Percentiles rank a stretch among this genome's conserved stretches.
Conservation (phyloP, 2,113 vertebrate species). For the Phrynocephalus versicolor region DNA sequence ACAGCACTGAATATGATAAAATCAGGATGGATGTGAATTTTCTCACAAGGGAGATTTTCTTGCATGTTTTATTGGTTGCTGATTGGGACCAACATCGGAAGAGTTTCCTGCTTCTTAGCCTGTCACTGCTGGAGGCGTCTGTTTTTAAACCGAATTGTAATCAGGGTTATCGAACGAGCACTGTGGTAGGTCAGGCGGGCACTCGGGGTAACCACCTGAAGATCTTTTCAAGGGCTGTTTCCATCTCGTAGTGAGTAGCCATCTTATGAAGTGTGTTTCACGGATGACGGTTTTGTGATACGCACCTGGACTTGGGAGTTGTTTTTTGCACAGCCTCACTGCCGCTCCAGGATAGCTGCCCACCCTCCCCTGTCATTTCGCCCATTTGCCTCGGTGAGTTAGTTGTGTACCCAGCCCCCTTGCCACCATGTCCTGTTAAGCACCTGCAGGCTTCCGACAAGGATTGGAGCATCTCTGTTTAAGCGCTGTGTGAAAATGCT, state of each 20-base stretch:
- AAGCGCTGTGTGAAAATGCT: neutral
- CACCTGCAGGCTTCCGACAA: no score
- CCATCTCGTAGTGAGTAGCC: no score
- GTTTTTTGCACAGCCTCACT: neutral
- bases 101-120: no score
- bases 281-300: no score
- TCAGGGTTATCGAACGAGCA: neutral
- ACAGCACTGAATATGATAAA: neutral
- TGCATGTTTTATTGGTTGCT: no score
- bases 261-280: neutral
- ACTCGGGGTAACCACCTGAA: no score
- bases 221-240: no score
- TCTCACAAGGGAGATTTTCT: neutral
- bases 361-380: neutral
- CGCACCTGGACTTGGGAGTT: neutral
- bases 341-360: neutral
- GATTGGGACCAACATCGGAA: no score
- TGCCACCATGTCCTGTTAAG: neutral
- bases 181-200: neutral
- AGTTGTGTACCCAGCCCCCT: neutral
- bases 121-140: no score
- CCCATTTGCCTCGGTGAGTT: no score
- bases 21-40: neutral
- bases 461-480: neutral
- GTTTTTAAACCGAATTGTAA: no score